Evolutionary conservation across 2,113 vertebrate species (phyloP), one percentile per base, ranked within the genome.

Genomic region (Proterorhinus semilunaris): DNA sequence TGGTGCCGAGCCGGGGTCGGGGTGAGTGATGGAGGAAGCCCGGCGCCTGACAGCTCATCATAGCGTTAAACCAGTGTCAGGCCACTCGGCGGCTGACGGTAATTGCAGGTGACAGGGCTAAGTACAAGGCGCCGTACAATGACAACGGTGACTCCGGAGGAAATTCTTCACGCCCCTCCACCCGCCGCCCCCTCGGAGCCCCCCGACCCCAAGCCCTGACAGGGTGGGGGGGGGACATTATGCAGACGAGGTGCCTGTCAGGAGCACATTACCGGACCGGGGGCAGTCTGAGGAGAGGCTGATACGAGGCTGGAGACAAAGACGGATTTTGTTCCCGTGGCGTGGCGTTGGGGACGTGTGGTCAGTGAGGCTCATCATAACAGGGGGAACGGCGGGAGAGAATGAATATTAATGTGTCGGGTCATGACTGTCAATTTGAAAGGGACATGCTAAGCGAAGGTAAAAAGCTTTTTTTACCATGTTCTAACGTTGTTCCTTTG

Each of bases 81-180:
- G 51, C 49, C 85, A 79, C 74, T 86, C 79, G 78, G 74, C 57
- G 69, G 62, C 49, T 90, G 88, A 92, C 74, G 77, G 76, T 89
- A 90, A 92, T 92, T 89, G 82, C 84, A 91, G 88, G 81, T 89
- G 92, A 90, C 91, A 89, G 82, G 84, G 82, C 86, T 88, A 91
- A 92, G 83, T 86, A 85, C 80, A 70, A 87, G 82, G 82, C 81
- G 87, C 79, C 79, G 79, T 82, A 82, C 81, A 78, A 78, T 83
- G 85, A 86, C 86, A 87, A 87, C 65, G 81, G 87, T 80, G 81
- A 91, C 86, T 90, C 78, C 54, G 45, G 86, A 87, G 80, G 81
- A 89, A 88, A 87, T 90, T 88, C 78, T 82, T 87, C 87, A 88
- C 51, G 80, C 75, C 80, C 67, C 75, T 67, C 57, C 49, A 5